Percentiles rank a stretch among this genome's conserved stretches.
These are phyloP conservation scores for Hemicentrotus pulcherrimus DNA, from an alignment of 35 echinoderm and acorn worm species.

Conservation along the genomic window DNA sequence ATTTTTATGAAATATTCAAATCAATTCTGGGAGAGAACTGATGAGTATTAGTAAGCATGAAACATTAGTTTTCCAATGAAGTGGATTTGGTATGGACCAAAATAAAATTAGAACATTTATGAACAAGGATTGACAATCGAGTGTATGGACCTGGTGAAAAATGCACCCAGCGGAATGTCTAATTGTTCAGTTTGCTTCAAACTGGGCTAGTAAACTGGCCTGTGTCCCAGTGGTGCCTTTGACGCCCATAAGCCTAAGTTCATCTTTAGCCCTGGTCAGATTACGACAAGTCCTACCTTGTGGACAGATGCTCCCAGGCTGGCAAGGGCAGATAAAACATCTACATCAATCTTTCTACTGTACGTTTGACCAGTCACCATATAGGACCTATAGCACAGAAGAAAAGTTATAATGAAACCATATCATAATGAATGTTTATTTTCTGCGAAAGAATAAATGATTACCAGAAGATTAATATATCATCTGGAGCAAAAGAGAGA, in stretches of 20 bases:
- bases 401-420: conserved; percentile 21
- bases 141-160: conserved; percentile 57
- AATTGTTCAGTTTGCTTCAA: conserved; percentile 94
- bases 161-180: conserved; percentile 71
- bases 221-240: conserved; percentile 98
- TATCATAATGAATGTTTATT: too few species aligned
- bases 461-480: too few species aligned
- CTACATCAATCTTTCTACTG: conserved; percentile 96
- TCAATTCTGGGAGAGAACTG: too few species aligned
- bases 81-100: too few species aligned
- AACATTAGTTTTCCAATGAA: too few species aligned
- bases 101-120: neutral
- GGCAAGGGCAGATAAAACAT: conserved; percentile 77
- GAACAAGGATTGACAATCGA: neutral
- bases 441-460: too few species aligned
- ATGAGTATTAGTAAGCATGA: too few species aligned
- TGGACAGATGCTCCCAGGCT: conserved; percentile 86
- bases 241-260: conserved; percentile 88
- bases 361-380: conserved; percentile 97
- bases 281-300: conserved; percentile 96
- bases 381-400: conserved; percentile 70
- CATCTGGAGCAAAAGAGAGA: too few species aligned
- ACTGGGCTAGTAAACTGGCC: conserved; percentile 91
- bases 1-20: too few species aligned
- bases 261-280: conserved; percentile 75